Evolutionary conservation across 2,888 invertebrate species (phyloP).

Genomic region (Andrena bicolor): DNA sequence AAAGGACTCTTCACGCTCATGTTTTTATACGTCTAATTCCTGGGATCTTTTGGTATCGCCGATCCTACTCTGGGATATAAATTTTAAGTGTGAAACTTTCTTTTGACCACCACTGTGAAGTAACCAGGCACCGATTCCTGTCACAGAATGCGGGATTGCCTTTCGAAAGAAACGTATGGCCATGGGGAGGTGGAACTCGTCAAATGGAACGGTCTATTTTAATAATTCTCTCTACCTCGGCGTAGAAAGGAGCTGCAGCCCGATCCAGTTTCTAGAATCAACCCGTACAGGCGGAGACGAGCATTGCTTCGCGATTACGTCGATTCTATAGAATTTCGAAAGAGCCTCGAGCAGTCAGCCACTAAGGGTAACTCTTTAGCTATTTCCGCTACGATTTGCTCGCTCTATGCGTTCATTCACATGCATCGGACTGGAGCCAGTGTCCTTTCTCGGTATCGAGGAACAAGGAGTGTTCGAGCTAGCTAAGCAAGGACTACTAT

Average conservation of each 20-base stretch:
- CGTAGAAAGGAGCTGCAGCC: not conserved
- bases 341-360: not conserved
- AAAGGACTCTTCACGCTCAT: too few relatives aligned
- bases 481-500: not conserved
- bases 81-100: too few relatives aligned
- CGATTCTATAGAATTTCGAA: not conserved
- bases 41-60: too few relatives aligned
- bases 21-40: too few relatives aligned
- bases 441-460: not conserved
- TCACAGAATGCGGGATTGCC: too few relatives aligned
- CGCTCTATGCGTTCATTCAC: conserved; percentile 16
- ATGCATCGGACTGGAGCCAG: conserved; percentile 13
- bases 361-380: conserved; percentile 4
- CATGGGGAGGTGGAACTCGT: too few relatives aligned
- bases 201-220: not conserved
- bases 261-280: conserved; percentile 3
- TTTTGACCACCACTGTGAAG: too few relatives aligned
- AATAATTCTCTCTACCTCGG: not conserved
- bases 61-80: too few relatives aligned
- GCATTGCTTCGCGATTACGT: conserved; percentile 8
- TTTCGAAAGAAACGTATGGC: too few relatives aligned
- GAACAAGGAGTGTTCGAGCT: not conserved
- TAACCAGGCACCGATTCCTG: too few relatives aligned
- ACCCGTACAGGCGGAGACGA: conserved; percentile 20
- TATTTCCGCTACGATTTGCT: not conserved